phyloP scores from a whole-genome alignment of 1,140 invertebrate genomes.

The Hycleus cichorii region DNA sequence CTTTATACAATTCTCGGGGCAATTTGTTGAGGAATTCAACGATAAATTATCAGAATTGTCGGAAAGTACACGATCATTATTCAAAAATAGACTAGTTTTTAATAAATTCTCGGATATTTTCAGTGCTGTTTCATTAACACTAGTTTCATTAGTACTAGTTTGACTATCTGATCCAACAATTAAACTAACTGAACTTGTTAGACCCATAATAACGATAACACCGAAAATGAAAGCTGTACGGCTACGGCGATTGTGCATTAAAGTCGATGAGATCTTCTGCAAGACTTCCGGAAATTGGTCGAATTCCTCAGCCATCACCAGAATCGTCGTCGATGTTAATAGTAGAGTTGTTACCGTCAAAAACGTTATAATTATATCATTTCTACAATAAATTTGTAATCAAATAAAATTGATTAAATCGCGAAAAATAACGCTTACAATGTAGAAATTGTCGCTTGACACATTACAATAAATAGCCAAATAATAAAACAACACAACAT shows the following conservation, averaged over 20 bases:
- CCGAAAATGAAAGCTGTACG: slow-evolving; percentile 72
- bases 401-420: too few species aligned
- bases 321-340: slow-evolving; percentile 57
- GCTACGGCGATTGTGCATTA: slow-evolving; percentile 61
- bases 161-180: background rate
- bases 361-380: slow-evolving; percentile 33
- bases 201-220: slow-evolving; percentile 71
- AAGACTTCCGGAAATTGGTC: slow-evolving; percentile 55
- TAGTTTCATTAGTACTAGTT: background rate
- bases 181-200: slow-evolving; percentile 47
- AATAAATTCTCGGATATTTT: slow-evolving; percentile 14
- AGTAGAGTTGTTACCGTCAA: slow-evolving; percentile 58
- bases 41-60: too few species aligned
- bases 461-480: slow-evolving; percentile 80
- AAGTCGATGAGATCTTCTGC: slow-evolving; percentile 60
- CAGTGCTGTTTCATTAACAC: background rate
- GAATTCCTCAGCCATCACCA: slow-evolving; percentile 85
- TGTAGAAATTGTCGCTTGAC: slow-evolving; percentile 36
- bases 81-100: too few species aligned
- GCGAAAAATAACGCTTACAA: slow-evolving; percentile 18
- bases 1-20: background rate
- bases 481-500: slow-evolving; percentile 86
- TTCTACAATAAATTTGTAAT: background rate
- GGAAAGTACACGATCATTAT: too few species aligned
- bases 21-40: background rate